Evolutionary conservation across 2,797 vertebrate species (phyloP), one percentile per base, ranked within the genome.

Genomic region (Muraenolepis orangiensis): DNA sequence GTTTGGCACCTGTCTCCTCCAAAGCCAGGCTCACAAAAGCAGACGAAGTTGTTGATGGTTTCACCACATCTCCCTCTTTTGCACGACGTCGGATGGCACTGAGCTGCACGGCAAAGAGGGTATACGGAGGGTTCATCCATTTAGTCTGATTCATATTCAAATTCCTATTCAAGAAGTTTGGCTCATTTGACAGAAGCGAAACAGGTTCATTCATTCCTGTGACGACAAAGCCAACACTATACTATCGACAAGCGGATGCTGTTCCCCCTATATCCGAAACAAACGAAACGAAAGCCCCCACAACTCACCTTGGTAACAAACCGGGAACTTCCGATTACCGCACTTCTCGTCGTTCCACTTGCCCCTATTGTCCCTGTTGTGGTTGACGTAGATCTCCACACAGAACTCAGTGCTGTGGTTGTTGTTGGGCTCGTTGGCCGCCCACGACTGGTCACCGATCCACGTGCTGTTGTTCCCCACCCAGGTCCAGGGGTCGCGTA

Each of bases 261-360:
- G 31, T 30, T 68, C 32, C 29, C 26, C 29, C 26, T 32, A 32
- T 31, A 31, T 31, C 16, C 16, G 13, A 30, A 29, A 4, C 4
- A 16, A 11, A 30, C 28, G 31, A 13, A 26, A 3, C n/a, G 2
- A 12, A 66, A 29, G 6, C 3, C 2, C 32, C 4, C 7, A 28
- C 16, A 16, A 28, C 84, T 36, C 82, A 94, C 93, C 88, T 90
- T 83, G 26, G 30, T 89, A 94, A 78, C 94, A 95, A 16, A 89
- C 70, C 2, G 87, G 12, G 3, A 0, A 74, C 81, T 93, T 94
- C 0, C 0, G 0, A 0, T 28, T 31, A 0, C 0, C 0, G 28
- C 94, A 95, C 6, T 74, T 70, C 30, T 93, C 92, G 51, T 95
- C 93, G 6, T 95, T 95, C 94, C 93, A 94, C 83, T 87, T 93